Percentiles rank a stretch among this genome's conserved stretches.
phyloP scores from a whole-genome alignment of 2,797 vertebrate genomes.

The Salarias fasciatus region DNA sequence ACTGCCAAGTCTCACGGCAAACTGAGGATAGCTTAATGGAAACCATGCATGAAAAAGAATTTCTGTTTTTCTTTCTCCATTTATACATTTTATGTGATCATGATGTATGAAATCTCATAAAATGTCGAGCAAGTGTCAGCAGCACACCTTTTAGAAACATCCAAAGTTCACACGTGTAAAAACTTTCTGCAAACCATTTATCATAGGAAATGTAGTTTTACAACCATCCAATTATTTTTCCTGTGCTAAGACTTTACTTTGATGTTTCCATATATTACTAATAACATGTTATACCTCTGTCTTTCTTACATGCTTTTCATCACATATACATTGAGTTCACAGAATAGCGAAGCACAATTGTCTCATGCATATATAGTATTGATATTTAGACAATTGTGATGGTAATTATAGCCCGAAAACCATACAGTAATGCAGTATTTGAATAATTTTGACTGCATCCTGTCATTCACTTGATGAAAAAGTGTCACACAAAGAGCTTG shows the following conservation, averaged over 20 bases:
- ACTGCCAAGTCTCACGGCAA: slow-evolving; percentile 59
- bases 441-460: neutral
- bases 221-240: slow-evolving; percentile 33
- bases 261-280: slow-evolving; percentile 3
- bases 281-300: no score
- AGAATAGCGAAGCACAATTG: no score
- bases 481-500: slow-evolving; percentile 86
- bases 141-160: slow-evolving; percentile 33
- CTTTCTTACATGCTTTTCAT: no score
- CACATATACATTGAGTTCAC: no score
- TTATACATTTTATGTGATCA: slow-evolving; percentile 51
- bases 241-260: slow-evolving; percentile 18
- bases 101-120: slow-evolving; percentile 50
- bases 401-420: no score
- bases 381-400: no score
- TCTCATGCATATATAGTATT: no score
- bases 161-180: slow-evolving; percentile 46
- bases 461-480: neutral
- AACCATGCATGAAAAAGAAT: slow-evolving; percentile 56
- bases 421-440: neutral
- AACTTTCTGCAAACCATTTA: slow-evolving; percentile 10
- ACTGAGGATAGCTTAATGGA: slow-evolving; percentile 58
- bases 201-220: slow-evolving; percentile 36
- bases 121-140: slow-evolving; percentile 34
- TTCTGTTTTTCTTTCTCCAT: slow-evolving; percentile 50